Evolutionary conservation across 2,113 vertebrate species (phyloP).

Genomic region (Capra hircus): DNA sequence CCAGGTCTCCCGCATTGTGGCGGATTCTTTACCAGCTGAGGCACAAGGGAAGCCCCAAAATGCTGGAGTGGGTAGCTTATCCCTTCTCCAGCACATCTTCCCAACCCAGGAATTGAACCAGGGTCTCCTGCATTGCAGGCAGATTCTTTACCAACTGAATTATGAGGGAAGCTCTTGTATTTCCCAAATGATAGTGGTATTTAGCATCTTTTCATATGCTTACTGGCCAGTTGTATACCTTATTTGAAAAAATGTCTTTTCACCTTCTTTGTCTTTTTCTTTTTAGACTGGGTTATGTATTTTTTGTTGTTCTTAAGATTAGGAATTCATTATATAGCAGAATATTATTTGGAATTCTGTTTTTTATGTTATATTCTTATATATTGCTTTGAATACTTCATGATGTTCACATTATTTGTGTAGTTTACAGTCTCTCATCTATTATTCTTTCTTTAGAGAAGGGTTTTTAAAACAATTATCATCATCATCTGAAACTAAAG

Average conservation of each 20-base stretch:
- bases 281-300: background rate
- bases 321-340: background rate
- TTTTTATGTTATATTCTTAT: background rate
- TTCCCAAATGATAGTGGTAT: background rate
- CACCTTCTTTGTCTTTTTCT: background rate
- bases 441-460: background rate
- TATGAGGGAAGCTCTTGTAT: background rate
- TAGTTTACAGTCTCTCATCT: background rate
- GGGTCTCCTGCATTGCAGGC: background rate
- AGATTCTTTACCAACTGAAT: background rate
- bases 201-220: background rate
- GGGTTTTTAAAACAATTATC: background rate
- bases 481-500: background rate
- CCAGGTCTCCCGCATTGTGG: background rate
- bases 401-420: background rate
- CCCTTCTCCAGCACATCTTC: background rate
- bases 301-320: background rate
- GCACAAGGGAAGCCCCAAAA: background rate
- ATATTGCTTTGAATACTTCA: background rate
- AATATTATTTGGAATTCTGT: background rate
- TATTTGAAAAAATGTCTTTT: background rate
- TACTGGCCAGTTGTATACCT: background rate
- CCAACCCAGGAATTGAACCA: background rate
- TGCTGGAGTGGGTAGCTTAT: background rate
- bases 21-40: background rate